phyloP scores from a whole-genome alignment of 2,113 vertebrate species.

The Uria aalge region DNA sequence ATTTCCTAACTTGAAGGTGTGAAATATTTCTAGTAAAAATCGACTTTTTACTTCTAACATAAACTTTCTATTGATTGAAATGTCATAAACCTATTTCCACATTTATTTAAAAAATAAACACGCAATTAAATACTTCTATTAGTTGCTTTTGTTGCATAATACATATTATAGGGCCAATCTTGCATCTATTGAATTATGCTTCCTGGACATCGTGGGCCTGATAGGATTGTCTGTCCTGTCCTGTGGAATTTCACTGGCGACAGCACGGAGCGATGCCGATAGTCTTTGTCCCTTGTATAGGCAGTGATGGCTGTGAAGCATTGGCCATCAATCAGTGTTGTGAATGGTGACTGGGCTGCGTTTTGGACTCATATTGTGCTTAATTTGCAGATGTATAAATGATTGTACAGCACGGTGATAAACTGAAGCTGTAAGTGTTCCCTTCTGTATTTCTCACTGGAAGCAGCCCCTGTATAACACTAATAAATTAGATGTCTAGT shows the following conservation, averaged over 20 bases:
- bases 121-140: background rate
- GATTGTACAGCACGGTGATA: background rate
- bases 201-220: background rate
- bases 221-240: background rate
- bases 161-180: background rate
- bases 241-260: background rate
- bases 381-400: slow-evolving; percentile 13
- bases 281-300: background rate
- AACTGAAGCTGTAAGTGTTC: background rate
- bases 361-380: background rate
- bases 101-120: background rate
- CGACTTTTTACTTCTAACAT: background rate
- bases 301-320: background rate
- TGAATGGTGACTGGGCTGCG: background rate
- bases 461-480: background rate
- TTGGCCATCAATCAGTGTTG: background rate
- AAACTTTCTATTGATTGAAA: background rate
- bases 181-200: background rate
- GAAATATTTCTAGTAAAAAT: background rate
- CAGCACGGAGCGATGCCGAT: background rate
- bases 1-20: background rate
- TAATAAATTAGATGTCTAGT: slow-evolving; percentile 14
- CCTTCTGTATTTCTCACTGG: slow-evolving; percentile 1
- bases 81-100: background rate
- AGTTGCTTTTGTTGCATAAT: background rate